phyloP scores from a whole-genome alignment of 2,888 invertebrate species.

The Drosophila suboccidentalis region DNA sequence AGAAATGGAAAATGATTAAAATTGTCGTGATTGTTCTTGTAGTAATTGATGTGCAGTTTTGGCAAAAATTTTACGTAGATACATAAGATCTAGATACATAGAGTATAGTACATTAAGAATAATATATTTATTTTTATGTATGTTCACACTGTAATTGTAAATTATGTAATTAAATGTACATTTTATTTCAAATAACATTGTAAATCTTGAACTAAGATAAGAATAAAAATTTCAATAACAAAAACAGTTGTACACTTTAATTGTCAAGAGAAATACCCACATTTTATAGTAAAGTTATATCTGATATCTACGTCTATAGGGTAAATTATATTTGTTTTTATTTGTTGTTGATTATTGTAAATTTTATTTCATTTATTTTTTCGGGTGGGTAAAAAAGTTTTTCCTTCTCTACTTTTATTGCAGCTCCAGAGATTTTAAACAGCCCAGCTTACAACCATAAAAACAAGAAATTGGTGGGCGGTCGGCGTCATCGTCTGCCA shows the following conservation, averaged over 20 bases:
- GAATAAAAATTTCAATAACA: not conserved
- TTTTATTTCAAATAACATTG: constrained; percentile 12
- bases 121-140: constrained; percentile 3
- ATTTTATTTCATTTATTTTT: not conserved
- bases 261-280: not conserved
- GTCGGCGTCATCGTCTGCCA: not conserved
- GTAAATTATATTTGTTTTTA: no score
- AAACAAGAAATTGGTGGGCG: not conserved
- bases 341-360: not conserved
- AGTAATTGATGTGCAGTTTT: constrained; percentile 3
- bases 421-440: constrained; percentile 1
- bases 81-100: not conserved
- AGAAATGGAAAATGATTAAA: not conserved
- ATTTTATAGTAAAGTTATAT: not conserved
- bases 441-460: not conserved
- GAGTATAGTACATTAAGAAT: not conserved
- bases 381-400: constrained; percentile 4
- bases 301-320: not conserved
- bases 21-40: constrained; percentile 6
- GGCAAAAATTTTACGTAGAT: not conserved
- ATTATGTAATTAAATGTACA: constrained; percentile 3
- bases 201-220: constrained; percentile 2
- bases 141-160: constrained; percentile 7
- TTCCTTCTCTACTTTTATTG: not conserved
- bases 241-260: not conserved